phyloP scores from a whole-genome alignment of 1,140 invertebrate species.

The Cheumatopsyche charites region DNA sequence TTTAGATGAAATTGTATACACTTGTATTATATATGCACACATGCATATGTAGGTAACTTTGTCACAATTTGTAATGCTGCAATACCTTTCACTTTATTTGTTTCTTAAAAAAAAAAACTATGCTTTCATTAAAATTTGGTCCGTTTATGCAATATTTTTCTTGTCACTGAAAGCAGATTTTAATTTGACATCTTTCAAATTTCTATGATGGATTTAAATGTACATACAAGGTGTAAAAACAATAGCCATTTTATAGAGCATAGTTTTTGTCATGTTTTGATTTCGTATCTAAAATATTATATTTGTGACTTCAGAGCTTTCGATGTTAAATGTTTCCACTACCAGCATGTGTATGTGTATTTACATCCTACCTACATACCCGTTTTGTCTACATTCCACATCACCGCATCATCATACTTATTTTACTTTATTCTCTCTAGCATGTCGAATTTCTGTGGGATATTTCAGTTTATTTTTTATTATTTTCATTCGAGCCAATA shows the following conservation, averaged over 20 bases:
- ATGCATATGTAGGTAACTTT: slow-evolving; percentile 25
- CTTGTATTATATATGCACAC: slow-evolving; percentile 34
- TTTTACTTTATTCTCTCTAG: background rate
- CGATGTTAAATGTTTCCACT: slow-evolving; percentile 46
- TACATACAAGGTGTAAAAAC: no score
- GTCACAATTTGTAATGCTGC: slow-evolving; percentile 18
- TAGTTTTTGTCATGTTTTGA: slow-evolving; percentile 1
- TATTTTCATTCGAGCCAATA: background rate
- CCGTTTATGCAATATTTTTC: no score
- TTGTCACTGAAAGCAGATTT: no score
- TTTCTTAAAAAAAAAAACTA: background rate
- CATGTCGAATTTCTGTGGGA: background rate
- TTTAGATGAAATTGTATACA: slow-evolving; percentile 21
- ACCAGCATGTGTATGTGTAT: slow-evolving; percentile 44
- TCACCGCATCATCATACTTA: slow-evolving; percentile 22
- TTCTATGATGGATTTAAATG: no score
- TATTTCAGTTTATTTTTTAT: background rate
- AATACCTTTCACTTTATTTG: background rate
- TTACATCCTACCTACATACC: slow-evolving; percentile 35
- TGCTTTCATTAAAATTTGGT: slow-evolving; percentile 7
- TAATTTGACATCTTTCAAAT: no score
- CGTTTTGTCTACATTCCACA: slow-evolving; percentile 31
- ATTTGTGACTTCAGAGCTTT: slow-evolving; percentile 47
- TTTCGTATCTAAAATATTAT: slow-evolving; percentile 21
- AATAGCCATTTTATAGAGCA: background rate